Evolutionary conservation across 2,888 invertebrate genomes (phyloP), one percentile per base, ranked within the genome.

Genomic region (Rhamphomyia laevipes): DNA sequence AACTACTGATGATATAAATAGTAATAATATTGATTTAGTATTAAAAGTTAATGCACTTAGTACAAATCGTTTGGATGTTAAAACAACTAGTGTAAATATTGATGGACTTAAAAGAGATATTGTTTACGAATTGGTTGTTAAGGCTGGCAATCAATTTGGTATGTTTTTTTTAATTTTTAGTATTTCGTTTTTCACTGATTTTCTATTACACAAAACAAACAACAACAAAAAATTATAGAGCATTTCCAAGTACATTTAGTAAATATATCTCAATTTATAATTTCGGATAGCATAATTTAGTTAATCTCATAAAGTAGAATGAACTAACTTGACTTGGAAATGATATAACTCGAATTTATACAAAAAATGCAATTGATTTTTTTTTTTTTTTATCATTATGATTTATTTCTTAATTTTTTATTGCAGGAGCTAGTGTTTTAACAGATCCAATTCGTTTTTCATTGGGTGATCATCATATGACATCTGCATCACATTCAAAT

Each of bases 61-160:
- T 61, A 82, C 68, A 53, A 78, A 72, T 76, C 84, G 76, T 70
- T 75, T 79, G 55, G 88, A 88, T 71, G 86, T 86, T 12, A 77
- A 81, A 56, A 77, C 80, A 57, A 84, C 81, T 41, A 81, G 77
- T 62, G 76, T 85, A 45, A 79, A 76, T 53, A 77, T 88, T 46
- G 75, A 76, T n/a, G 80, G 82, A 0, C 73, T 90, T 21, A 78
- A 80, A 61, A 82, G 85, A 54, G 84, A 84, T 56, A 76, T 80
- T 43, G 74, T 78, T 2, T 90, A 90, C 64, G 87, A 89, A 66
- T 79, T 86, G 56, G 84, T 86, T 2, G 81, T 88, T 1, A 89
- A 88, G 66, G 86, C 89, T 21, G 86, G 86, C 46, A 90, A 89
- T 66, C 78, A 79, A 55, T 74, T 77, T 56, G 86, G 86, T 73